Percentiles rank a stretch among this genome's conserved stretches.
Evolutionary conservation across 2,113 vertebrate genomes (phyloP).

Genomic region (Pycnonotus jocosus): DNA sequence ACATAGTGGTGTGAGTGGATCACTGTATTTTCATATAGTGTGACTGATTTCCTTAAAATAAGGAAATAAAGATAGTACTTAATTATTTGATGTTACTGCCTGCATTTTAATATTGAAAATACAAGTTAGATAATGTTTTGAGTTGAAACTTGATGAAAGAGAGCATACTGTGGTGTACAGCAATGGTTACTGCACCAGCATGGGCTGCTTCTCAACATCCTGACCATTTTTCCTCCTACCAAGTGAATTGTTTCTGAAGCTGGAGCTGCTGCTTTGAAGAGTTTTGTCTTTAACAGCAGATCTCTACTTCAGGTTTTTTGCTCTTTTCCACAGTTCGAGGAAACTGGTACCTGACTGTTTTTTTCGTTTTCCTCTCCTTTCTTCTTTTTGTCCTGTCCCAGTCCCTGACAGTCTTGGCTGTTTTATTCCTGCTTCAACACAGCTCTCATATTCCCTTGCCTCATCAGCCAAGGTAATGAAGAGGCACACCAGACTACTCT

Average conservation of each 20-base stretch:
- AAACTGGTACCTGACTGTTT: background rate
- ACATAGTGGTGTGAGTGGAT: background rate
- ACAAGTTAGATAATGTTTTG: background rate
- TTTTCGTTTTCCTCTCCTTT: background rate
- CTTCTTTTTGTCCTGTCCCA: background rate
- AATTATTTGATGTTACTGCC: background rate
- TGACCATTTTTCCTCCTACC: background rate
- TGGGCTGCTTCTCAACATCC: background rate
- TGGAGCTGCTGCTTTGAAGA: background rate
- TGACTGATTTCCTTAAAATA: background rate
- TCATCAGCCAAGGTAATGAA: conserved; percentile 22
- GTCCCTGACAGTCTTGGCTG: background rate
- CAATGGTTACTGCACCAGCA: background rate
- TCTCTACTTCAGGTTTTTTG: background rate
- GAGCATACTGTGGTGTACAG: background rate
- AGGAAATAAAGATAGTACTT: background rate
- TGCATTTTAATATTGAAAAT: background rate
- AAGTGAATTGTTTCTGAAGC: background rate
- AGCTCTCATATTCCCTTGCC: background rate
- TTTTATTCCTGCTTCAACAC: background rate
- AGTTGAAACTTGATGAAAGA: background rate
- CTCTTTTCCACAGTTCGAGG: background rate
- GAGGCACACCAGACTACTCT: background rate
- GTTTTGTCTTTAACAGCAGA: background rate
- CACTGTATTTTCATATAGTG: background rate